These are phyloP conservation scores for Geophilus truncorum DNA, from an alignment of 2,888 invertebrate species.

Conservation along the genomic window DNA sequence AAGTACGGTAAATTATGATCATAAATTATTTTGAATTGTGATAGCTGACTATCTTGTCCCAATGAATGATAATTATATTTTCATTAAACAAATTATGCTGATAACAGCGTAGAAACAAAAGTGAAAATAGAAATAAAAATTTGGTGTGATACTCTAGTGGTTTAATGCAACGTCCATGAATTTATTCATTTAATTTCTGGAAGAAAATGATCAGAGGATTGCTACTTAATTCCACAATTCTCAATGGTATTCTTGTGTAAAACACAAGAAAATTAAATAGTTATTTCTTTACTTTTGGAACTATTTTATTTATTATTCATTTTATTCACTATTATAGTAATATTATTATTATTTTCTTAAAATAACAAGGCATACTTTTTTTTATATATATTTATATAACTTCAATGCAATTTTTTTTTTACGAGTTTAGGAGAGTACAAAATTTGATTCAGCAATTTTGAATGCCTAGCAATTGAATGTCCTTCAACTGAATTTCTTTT, in stretches of 20 bases:
- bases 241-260: not conserved
- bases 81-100: not conserved
- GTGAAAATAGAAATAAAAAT: not conserved
- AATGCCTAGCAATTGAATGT: not conserved
- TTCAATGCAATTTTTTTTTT: not conserved
- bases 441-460: not conserved
- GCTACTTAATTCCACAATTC: not conserved
- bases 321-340: not conserved
- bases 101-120: too few relatives aligned
- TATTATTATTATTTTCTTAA: not conserved
- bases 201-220: constrained; percentile 12
- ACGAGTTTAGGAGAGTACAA: not conserved
- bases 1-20: too few relatives aligned
- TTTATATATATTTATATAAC: too few relatives aligned
- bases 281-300: not conserved
- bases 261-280: not conserved
- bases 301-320: not conserved
- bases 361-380: not conserved
- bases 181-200: constrained; percentile 16
- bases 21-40: too few relatives aligned
- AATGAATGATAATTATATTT: not conserved
- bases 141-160: constrained; percentile 13
- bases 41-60: too few relatives aligned
- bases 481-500: not conserved
- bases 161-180: not conserved